These are phyloP conservation scores for Arion vulgaris DNA, from an alignment of 1,140 invertebrate species.

Conservation along the genomic window DNA sequence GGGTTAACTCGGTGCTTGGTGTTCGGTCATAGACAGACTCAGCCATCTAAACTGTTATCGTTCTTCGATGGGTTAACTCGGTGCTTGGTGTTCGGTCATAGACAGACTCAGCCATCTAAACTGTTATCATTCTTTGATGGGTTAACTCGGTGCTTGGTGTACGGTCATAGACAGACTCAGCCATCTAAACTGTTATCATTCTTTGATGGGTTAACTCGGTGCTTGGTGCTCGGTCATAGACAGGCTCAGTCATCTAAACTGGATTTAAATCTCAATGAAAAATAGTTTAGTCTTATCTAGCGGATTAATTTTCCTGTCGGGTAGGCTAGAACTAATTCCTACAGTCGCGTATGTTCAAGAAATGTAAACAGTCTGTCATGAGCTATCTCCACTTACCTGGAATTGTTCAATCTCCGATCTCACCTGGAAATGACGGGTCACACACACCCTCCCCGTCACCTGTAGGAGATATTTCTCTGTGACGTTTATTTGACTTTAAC, in stretches of 20 bases:
- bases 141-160: background rate
- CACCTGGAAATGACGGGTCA: background rate
- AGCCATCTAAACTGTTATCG: too few species aligned
- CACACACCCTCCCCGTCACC: too few species aligned
- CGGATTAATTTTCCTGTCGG: constrained; percentile 5
- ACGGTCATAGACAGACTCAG: background rate
- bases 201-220: constrained; percentile 10
- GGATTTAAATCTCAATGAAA: background rate
- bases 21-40: too few species aligned
- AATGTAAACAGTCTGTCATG: background rate
- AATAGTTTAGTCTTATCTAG: background rate
- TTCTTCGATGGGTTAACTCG: background rate
- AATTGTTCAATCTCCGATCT: background rate
- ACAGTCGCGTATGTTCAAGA: background rate
- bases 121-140: background rate
- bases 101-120: background rate
- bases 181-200: constrained; percentile 1
- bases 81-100: background rate
- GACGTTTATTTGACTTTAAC: background rate
- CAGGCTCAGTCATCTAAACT: background rate
- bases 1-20: too few species aligned
- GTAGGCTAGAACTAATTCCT: background rate
- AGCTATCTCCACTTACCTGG: background rate
- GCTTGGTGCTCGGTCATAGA: background rate
- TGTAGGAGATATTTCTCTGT: too few species aligned